A percentile compares a stretch with the other conserved stretches of the same genome.
phyloP scores from a whole-genome alignment of 2,888 invertebrate genomes.

The Kryphioiulus occultus region DNA sequence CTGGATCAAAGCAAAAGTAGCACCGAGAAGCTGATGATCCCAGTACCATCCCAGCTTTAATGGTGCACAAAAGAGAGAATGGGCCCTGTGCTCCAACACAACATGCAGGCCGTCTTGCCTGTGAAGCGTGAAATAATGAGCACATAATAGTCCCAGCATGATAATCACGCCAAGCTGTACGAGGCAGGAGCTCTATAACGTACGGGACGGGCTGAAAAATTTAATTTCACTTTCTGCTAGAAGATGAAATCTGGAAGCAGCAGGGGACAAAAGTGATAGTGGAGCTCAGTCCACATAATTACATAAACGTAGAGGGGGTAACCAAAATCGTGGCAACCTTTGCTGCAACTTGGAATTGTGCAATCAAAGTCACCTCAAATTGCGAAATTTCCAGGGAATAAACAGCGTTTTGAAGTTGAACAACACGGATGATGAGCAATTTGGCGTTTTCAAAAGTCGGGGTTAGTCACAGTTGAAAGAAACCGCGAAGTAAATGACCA shows the following conservation, averaged over 20 bases:
- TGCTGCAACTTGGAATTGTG: not conserved
- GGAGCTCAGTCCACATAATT: not conserved
- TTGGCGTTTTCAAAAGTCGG: not conserved
- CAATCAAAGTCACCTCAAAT: not conserved
- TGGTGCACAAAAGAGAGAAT: not conserved
- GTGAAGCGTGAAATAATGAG: conserved; percentile 28
- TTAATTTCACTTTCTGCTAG: not conserved
- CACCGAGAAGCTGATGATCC: not conserved
- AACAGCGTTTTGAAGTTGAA: not conserved
- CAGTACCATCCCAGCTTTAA: not conserved
- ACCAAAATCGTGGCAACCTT: not conserved
- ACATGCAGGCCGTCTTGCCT: not conserved
- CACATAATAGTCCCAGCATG: conserved; percentile 20
- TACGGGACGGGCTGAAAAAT: not conserved
- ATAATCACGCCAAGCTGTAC: not conserved
- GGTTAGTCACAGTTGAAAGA: not conserved
- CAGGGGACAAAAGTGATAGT: conserved; percentile 16
- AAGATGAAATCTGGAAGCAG: conserved; percentile 10
- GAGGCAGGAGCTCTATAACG: not conserved
- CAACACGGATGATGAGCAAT: not conserved
- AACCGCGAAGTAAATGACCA: not conserved
- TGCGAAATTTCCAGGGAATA: not conserved
- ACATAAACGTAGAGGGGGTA: not conserved
- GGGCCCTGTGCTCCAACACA: not conserved
- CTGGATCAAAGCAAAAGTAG: not conserved